Base-by-base conservation (phyloP, 2,888 invertebrate genomes). In the Eurytoma adleriae region DNA sequence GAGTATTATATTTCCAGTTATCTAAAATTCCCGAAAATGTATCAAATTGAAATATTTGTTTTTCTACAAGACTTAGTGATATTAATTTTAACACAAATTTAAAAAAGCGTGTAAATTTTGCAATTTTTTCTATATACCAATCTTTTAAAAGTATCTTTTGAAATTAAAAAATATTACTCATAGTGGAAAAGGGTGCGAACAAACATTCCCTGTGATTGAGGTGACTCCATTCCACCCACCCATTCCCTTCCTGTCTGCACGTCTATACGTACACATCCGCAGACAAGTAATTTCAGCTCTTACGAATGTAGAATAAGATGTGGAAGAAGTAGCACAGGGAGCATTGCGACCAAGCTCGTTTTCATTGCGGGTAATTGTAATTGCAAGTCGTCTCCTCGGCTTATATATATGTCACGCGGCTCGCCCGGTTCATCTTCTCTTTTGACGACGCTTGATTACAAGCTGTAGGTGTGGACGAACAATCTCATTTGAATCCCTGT, bases 361-460 rank as follows among this genome's bases (percentile, higher is more conserved):
- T 79, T 77, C 67, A 76, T 77, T 74, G 56, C 57, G 52, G 61
- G 71, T 81, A 79, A 83, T 83, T 83, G 50, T 83, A 81, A 83
- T 83, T 83, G 81, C 81, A 18, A 66, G 57, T 27, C 52, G 10
- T 30, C 75, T 7, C 24, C 56, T 73, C 20, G 18, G 52, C 40
- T 7, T 40, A 40, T 40, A 40, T 57, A 27, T 50, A 50, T 48
- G n/a, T 68, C 7, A 30, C 62, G 62, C 62, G 27, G 62, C 24
- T 70, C 16, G 64, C 52, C 52, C 18, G 18, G 66, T 50, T 81
- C 79, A 67, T 72, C 81, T 73, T 81, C 78, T 68, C 78, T 78
- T 78, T 81, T 79, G 83, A 84, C 84, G 84, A 59, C 70, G 68
- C 79, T 83, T 81, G 79, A 81, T 83, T 81, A 81, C 81, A 81